phyloP scores from a whole-genome alignment of 2,113 vertebrate species.

The Lepus timidus region DNA sequence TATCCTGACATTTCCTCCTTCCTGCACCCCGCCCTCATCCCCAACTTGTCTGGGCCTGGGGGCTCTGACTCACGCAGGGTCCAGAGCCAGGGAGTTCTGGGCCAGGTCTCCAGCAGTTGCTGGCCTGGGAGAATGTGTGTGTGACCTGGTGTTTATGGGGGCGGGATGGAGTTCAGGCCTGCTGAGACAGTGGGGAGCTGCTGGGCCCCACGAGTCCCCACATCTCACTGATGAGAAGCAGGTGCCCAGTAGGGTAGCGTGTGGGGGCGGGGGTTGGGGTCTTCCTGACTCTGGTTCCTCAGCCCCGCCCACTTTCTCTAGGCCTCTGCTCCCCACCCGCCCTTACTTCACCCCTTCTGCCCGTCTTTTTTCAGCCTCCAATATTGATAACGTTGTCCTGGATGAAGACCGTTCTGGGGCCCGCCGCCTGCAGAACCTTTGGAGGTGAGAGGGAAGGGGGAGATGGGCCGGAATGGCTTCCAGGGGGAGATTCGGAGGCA shows the following conservation, averaged over 20 bases:
- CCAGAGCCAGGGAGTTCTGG: slow-evolving; percentile 1
- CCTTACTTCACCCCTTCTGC: not conserved
- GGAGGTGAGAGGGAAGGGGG: slow-evolving; percentile 89
- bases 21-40: slow-evolving; percentile 42
- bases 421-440: slow-evolving; percentile 94
- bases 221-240: not conserved
- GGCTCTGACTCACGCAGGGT: not conserved
- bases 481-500: not conserved
- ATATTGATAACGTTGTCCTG: slow-evolving; percentile 93
- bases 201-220: not conserved
- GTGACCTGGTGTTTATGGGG: not conserved
- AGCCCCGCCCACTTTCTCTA: not conserved
- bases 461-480: not conserved
- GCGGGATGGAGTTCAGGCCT: not conserved
- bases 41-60: not conserved
- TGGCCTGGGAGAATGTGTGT: not conserved
- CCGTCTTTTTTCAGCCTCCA: slow-evolving; percentile 87
- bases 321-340: not conserved
- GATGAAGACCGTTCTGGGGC: slow-evolving; percentile 96
- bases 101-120: not conserved
- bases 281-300: not conserved
- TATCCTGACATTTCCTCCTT: slow-evolving; percentile 54
- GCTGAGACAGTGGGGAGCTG: not conserved
- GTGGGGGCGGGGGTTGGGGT: not conserved
- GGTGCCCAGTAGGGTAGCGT: slow-evolving; percentile 31